Conservation (phyloP, 2,888 invertebrate genomes). For the Neoitamus cyanurus region DNA sequence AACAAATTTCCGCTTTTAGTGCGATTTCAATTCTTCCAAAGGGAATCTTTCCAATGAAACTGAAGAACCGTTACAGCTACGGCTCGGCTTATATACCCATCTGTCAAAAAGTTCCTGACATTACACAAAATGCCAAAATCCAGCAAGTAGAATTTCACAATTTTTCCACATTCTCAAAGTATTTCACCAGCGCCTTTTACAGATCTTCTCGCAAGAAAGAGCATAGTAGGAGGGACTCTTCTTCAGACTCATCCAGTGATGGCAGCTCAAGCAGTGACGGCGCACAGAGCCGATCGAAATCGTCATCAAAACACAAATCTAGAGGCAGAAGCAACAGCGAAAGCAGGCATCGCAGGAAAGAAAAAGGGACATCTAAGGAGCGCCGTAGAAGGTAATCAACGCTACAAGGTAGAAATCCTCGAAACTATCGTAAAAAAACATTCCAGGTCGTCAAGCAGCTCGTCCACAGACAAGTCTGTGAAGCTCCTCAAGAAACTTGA, state of each 20-base stretch:
- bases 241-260: constrained; percentile 16
- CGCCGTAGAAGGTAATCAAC: constrained; percentile 4
- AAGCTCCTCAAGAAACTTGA: constrained; percentile 79
- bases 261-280: neutral
- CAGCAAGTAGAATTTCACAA: constrained; percentile 27
- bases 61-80: neutral
- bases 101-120: neutral
- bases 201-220: constrained; percentile 41
- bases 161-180: neutral
- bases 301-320: neutral
- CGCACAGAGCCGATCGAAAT: neutral
- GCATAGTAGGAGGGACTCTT: neutral
- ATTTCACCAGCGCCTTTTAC: neutral
- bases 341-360: neutral
- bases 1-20: neutral
- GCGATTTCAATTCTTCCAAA: neutral
- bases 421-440: neutral
- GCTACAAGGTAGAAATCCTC: neutral
- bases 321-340: neutral
- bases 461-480: constrained; percentile 66
- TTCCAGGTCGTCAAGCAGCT: neutral
- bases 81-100: neutral
- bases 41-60: neutral
- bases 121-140: constrained; percentile 39
- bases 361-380: neutral